These are phyloP conservation scores for Plecotus auritus DNA, from an alignment of 2,113 vertebrate genomes.

Conservation along the genomic window DNA sequence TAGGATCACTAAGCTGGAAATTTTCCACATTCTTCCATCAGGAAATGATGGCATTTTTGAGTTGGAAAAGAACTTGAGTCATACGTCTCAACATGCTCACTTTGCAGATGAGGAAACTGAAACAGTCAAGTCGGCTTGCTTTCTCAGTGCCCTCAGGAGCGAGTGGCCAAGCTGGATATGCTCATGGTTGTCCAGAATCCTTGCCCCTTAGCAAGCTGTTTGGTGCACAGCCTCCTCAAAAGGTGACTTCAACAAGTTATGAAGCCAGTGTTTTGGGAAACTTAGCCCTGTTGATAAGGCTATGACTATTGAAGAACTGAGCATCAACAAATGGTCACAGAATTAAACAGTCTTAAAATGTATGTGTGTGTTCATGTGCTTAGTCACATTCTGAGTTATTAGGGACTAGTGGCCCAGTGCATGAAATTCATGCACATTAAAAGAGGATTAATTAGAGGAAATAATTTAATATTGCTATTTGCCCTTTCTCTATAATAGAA, in stretches of 20 bases:
- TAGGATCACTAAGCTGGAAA: neutral
- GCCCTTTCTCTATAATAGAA: too few relatives aligned
- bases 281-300: neutral
- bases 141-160: neutral
- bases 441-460: too few relatives aligned
- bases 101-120: neutral
- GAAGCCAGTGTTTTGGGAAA: neutral
- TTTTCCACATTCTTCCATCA: neutral
- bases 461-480: too few relatives aligned
- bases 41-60: neutral
- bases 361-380: neutral
- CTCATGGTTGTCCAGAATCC: rapidly evolving
- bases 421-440: too few relatives aligned
- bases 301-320: neutral
- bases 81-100: neutral
- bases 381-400: neutral
- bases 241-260: too few relatives aligned
- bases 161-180: neutral
- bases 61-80: neutral
- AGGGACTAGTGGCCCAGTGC: too few relatives aligned
- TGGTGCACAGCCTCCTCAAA: neutral
- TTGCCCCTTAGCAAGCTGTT: rapidly evolving
- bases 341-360: neutral
- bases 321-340: neutral
- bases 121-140: neutral